phyloP scores from a whole-genome alignment of 2,113 vertebrate species.

The Sinocyclocheilus rhinocerous region DNA sequence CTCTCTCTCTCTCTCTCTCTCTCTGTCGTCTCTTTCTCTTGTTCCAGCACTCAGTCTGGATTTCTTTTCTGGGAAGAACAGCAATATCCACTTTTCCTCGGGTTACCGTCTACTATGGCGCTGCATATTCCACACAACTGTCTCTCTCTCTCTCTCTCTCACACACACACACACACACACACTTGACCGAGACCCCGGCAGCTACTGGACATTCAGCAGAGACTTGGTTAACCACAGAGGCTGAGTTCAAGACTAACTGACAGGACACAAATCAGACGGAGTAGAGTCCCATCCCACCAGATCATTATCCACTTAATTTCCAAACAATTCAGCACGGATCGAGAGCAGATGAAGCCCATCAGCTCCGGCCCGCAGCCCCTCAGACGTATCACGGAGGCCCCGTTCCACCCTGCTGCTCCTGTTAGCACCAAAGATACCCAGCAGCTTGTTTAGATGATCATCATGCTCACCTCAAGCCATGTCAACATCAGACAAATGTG shows the following conservation, averaged over 20 bases:
- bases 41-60: not conserved
- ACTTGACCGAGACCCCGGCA: not conserved
- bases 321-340: constrained; percentile 1
- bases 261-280: constrained; percentile 29
- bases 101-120: constrained; percentile 2
- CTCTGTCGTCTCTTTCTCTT: not conserved
- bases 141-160: not conserved
- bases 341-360: constrained; percentile 35
- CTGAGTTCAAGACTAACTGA: constrained; percentile 33
- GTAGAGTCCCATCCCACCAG: constrained; percentile 12
- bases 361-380: constrained; percentile 10
- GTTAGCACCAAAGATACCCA: constrained; percentile 6
- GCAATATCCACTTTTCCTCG: constrained; percentile 19
- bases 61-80: constrained; percentile 28
- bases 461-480: constrained; percentile 15
- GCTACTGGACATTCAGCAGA: constrained; percentile 18
- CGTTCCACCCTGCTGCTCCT: constrained; percentile 11
- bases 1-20: constrained; percentile 2
- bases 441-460: constrained; percentile 27
- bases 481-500: constrained; percentile 5
- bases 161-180: not conserved
- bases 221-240: constrained; percentile 5
- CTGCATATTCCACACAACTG: not conserved
- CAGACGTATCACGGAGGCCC: not conserved
- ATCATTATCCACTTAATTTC: constrained; percentile 43